Percentiles rank a stretch among this genome's conserved stretches.
Evolutionary conservation across 2,797 vertebrate genomes (phyloP).

Genomic region (Tympanoctomys barrerae): DNA sequence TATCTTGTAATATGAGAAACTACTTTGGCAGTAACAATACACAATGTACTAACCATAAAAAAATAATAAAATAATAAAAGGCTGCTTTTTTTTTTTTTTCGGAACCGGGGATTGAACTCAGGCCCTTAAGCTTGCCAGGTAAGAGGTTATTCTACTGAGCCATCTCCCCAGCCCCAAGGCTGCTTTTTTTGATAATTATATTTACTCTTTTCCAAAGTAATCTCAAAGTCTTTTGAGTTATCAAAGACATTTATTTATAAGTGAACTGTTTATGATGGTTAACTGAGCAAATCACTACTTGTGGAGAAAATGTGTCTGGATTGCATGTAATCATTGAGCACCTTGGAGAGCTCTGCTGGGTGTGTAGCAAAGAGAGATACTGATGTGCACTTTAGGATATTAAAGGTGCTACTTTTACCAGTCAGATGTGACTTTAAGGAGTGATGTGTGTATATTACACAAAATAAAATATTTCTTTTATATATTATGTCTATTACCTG

Average conservation of each 20-base stretch:
- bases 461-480: neutral
- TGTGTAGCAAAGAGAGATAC: neutral
- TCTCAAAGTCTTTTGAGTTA: constrained; percentile 39
- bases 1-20: no score
- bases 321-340: neutral
- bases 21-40: no score
- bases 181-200: neutral
- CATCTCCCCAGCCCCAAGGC: no score
- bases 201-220: constrained; percentile 30
- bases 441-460: neutral
- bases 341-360: neutral
- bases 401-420: neutral
- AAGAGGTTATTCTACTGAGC: no score
- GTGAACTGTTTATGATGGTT: neutral
- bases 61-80: no score
- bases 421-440: neutral
- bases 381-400: neutral
- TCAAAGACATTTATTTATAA: constrained; percentile 15
- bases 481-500: neutral
- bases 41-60: no score
- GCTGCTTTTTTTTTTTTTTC: no score
- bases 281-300: constrained; percentile 7
- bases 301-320: neutral
- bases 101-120: no score
- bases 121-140: no score